phyloP scores from a whole-genome alignment of 2,888 invertebrate species.

The Scaptomyza cyrtandrae region DNA sequence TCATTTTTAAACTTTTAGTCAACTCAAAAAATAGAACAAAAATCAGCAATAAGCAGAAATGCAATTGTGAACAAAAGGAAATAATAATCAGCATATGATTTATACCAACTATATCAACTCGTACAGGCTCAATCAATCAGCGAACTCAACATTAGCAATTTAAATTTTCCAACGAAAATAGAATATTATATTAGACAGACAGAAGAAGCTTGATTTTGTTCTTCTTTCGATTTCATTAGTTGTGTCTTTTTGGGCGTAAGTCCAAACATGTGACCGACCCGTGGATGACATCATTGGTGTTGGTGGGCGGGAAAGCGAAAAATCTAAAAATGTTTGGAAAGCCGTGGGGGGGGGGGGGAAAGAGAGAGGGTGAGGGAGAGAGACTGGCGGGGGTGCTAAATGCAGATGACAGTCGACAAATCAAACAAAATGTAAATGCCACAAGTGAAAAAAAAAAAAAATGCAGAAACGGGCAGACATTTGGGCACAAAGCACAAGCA shows the following conservation, averaged over 20 bases:
- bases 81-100: conserved; percentile 1
- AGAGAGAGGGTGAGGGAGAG: neutral
- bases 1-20: too few species aligned
- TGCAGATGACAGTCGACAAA: conserved; percentile 29
- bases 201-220: conserved; percentile 1
- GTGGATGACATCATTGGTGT: conserved; percentile 68
- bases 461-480: conserved; percentile 44
- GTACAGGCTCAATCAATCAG: conserved; percentile 12
- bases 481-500: conserved; percentile 51
- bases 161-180: conserved; percentile 1
- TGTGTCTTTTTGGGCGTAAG: conserved; percentile 50
- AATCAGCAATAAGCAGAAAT: too few species aligned
- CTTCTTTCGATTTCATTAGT: conserved; percentile 6
- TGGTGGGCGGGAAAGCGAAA: conserved; percentile 35
- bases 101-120: neutral
- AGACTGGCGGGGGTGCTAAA: conserved; percentile 13
- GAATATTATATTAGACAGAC: conserved; percentile 3
- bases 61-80: neutral
- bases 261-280: conserved; percentile 71
- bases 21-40: too few species aligned
- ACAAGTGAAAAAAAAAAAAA: conserved; percentile 30
- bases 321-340: conserved; percentile 11
- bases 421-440: conserved; percentile 23
- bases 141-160: neutral
- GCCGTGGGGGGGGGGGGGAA: neutral